Conservation (phyloP, 2,113 vertebrate species). For the Todiramphus saurophagus region DNA sequence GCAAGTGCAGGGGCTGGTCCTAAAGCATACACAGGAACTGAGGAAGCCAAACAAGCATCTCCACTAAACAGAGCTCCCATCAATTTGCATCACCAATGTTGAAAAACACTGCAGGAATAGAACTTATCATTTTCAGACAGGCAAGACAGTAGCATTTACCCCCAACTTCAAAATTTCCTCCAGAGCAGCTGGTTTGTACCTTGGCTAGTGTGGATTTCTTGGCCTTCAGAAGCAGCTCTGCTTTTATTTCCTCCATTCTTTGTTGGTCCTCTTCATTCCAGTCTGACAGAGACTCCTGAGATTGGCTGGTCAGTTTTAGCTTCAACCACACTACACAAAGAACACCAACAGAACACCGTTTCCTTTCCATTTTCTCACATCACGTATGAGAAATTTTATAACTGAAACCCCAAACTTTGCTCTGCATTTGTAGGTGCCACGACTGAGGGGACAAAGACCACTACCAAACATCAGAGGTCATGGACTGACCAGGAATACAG, state of each 20-base stretch:
- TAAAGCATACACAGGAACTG: neutral
- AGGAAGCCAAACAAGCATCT: neutral
- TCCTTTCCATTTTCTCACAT: neutral
- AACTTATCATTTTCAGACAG: neutral
- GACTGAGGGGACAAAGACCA: neutral
- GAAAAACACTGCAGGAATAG: neutral
- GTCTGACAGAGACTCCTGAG: slow-evolving; percentile 67
- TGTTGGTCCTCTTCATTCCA: slow-evolving; percentile 77
- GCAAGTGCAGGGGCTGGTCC: neutral
- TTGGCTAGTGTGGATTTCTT: slow-evolving; percentile 35
- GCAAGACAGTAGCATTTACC: neutral
- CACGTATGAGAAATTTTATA: rapidly evolving
- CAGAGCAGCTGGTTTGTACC: slow-evolving; percentile 65
- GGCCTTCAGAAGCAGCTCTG: slow-evolving; percentile 74
- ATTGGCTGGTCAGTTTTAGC: slow-evolving; percentile 75
- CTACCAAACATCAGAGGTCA: neutral
- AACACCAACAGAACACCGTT: slow-evolving; percentile 20
- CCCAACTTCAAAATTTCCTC: neutral
- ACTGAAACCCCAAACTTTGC: neutral
- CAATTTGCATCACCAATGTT: neutral
- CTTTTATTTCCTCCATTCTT: slow-evolving; percentile 84
- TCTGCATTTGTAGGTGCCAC: neutral
- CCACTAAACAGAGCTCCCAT: neutral
- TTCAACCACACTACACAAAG: slow-evolving; percentile 81
- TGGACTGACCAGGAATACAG: neutral